Percentiles rank a stretch among this genome's conserved stretches.
Evolutionary conservation across 2,888 invertebrate genomes (phyloP).

Genomic region (Pycnomerus fuliginosus): DNA sequence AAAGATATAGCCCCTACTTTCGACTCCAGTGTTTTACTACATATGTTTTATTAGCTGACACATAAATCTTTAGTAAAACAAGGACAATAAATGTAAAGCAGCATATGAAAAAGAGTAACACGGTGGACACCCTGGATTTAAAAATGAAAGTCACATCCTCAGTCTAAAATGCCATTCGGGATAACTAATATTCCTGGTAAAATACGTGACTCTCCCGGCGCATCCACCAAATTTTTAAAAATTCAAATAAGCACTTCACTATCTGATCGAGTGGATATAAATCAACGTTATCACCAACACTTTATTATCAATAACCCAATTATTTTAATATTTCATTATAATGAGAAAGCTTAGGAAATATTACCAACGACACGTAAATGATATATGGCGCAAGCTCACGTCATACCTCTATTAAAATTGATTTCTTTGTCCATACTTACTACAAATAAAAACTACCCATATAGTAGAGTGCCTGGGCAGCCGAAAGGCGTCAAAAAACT

Average conservation of each 20-base stretch:
- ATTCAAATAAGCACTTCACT: too few species aligned
- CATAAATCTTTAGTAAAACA: too few species aligned
- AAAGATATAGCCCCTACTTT: too few species aligned
- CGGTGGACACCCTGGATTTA: slow-evolving; percentile 17
- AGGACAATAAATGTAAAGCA: too few species aligned
- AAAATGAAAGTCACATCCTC: slow-evolving; percentile 26
- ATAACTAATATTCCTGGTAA: slow-evolving; percentile 16
- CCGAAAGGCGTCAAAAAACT: too few species aligned
- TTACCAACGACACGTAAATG: slow-evolving; percentile 28
- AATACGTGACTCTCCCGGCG: slow-evolving; percentile 16
- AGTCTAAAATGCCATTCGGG: too few species aligned
- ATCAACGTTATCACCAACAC: slow-evolving; percentile 18
- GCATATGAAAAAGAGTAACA: slow-evolving; percentile 7
- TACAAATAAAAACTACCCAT: too few species aligned
- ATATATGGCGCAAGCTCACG: slow-evolving; percentile 28
- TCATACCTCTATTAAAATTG: slow-evolving; percentile 32
- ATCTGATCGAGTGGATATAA: slow-evolving; percentile 9
- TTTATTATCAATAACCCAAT: slow-evolving; percentile 32
- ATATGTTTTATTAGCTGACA: too few species aligned
- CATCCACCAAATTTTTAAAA: slow-evolving; percentile 14
- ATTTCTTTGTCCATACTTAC: too few species aligned
- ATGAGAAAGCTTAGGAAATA: slow-evolving; percentile 26
- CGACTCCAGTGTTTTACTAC: too few species aligned
- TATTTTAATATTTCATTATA: slow-evolving; percentile 29
- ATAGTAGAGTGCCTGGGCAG: too few species aligned